Percentiles rank a stretch among this genome's conserved stretches.
phyloP scores from a whole-genome alignment of 2,113 vertebrate species.

The Ia io region DNA sequence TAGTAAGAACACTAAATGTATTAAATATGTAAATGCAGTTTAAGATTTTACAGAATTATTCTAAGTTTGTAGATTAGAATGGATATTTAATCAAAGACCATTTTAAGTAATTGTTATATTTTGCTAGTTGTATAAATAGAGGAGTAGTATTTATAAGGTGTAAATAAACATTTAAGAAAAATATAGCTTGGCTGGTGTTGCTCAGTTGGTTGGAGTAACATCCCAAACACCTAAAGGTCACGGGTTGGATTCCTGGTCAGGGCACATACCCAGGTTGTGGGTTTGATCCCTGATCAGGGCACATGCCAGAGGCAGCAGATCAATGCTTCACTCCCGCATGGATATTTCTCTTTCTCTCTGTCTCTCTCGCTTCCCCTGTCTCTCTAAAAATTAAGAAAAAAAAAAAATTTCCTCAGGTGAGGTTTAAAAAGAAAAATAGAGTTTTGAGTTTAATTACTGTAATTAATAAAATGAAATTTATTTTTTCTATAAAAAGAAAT shows the following conservation, averaged over 20 bases:
- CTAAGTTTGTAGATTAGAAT: neutral
- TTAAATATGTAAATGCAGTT: constrained; percentile 56
- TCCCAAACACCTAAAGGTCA: neutral
- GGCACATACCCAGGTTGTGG: neutral
- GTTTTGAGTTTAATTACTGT: constrained; percentile 5
- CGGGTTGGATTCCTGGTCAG: neutral
- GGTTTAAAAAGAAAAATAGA: neutral
- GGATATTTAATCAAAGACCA: constrained; percentile 53
- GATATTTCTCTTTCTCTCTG: neutral
- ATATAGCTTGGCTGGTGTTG: neutral
- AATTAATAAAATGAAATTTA: neutral
- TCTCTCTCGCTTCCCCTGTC: neutral
- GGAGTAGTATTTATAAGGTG: neutral
- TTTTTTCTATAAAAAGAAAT: constrained; percentile 22
- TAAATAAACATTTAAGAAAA: constrained; percentile 47
- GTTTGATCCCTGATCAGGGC: neutral
- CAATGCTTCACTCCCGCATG: neutral
- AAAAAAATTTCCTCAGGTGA: neutral
- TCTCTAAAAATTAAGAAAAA: neutral
- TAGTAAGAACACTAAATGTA: constrained; percentile 33
- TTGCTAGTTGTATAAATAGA: constrained; percentile 9
- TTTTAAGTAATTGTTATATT: constrained; percentile 43
- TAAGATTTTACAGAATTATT: constrained; percentile 53
- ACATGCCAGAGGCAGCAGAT: neutral
- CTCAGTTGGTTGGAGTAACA: neutral